phyloP scores from a whole-genome alignment of 1,140 invertebrate genomes.

The Brachionus manjavacas region DNA sequence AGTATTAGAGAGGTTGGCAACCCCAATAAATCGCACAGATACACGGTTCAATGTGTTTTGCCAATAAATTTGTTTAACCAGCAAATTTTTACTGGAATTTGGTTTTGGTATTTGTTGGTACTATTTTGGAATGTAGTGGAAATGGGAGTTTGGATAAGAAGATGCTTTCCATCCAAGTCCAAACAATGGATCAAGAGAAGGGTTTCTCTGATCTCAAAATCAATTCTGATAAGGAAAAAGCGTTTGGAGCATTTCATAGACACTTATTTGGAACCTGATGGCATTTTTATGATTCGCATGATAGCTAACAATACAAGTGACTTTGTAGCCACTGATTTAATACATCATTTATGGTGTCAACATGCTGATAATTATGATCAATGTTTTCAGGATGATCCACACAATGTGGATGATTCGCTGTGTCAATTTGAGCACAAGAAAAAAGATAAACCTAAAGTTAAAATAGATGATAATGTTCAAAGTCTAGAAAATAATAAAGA shows the following conservation, averaged over 20 bases:
- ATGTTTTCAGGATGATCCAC: conserved; percentile 18
- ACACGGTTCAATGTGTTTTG: conserved; percentile 56
- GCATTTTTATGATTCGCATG: conserved; percentile 59
- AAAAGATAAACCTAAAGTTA: not conserved
- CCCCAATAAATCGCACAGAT: conserved; percentile 43
- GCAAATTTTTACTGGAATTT: conserved; percentile 55
- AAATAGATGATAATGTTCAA: not conserved
- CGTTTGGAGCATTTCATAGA: conserved; percentile 56
- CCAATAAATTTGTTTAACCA: conserved; percentile 57
- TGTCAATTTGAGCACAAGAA: conserved; percentile 30
- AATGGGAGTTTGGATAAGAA: conserved; percentile 44
- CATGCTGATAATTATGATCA: conserved; percentile 41
- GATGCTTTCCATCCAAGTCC: conserved; percentile 22
- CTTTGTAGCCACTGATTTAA: conserved; percentile 59
- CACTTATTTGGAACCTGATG: conserved; percentile 60
- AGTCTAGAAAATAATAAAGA: not conserved
- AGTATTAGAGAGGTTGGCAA: conserved; percentile 28
- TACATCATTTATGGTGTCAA: conserved; percentile 37
- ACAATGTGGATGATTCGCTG: not conserved
- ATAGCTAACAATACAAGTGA: conserved; percentile 61
- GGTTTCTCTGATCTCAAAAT: conserved; percentile 7
- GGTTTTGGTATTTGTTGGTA: conserved; percentile 56
- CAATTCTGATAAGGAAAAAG: conserved; percentile 47
- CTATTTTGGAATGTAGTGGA: conserved; percentile 50
- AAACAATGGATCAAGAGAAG: conserved; percentile 36